Conservation (phyloP, 2,113 vertebrate genomes). For the Piprites chloris region DNA sequence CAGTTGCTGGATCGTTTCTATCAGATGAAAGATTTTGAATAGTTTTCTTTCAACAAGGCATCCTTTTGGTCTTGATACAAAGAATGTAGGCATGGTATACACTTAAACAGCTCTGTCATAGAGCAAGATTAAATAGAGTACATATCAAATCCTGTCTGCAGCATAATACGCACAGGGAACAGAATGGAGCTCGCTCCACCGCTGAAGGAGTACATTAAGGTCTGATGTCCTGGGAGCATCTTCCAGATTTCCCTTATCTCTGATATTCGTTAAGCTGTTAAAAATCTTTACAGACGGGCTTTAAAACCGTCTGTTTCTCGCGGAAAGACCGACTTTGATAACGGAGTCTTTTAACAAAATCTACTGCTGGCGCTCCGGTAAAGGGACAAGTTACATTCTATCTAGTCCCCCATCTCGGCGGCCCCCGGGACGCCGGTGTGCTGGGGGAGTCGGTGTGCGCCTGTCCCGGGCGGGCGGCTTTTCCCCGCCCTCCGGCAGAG, state of each 20-base stretch:
- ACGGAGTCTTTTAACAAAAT: background rate
- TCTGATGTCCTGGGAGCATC: conserved; percentile 21
- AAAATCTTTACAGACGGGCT: conserved; percentile 12
- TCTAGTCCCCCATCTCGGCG: background rate
- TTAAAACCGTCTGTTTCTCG: background rate
- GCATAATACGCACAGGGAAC: background rate
- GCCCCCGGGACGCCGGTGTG: background rate
- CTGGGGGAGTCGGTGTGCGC: background rate
- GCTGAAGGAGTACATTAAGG: conserved; percentile 38
- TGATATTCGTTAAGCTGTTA: conserved; percentile 37
- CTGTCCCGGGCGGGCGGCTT: background rate
- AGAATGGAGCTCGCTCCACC: conserved; percentile 18
- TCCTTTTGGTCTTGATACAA: conserved; percentile 68
- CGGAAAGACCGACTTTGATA: background rate
- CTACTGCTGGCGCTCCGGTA: background rate
- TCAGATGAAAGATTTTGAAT: conserved; percentile 73
- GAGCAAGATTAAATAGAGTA: conserved; percentile 60
- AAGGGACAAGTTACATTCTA: background rate
- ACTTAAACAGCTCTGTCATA: conserved; percentile 70
- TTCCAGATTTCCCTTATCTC: conserved; percentile 40
- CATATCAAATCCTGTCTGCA: conserved; percentile 49
- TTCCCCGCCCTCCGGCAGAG: background rate
- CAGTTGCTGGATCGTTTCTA: conserved; percentile 68
- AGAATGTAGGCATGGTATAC: conserved; percentile 66
- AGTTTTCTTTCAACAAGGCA: conserved; percentile 71